phyloP scores from a whole-genome alignment of 1,140 invertebrate genomes.

The Calycopis cecrops region DNA sequence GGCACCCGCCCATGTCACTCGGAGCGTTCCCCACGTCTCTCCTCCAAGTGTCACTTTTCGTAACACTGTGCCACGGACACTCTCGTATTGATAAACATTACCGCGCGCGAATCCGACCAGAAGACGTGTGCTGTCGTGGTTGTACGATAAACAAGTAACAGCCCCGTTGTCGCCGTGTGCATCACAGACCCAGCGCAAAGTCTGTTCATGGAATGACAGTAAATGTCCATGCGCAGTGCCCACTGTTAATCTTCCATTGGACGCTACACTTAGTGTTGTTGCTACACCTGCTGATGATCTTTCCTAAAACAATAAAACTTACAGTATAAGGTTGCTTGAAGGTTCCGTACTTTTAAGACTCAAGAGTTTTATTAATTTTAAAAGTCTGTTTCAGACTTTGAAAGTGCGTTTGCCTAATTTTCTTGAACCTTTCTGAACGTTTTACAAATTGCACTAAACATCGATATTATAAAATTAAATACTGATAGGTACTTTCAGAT shows the following conservation, averaged over 20 bases:
- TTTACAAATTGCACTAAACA: no score
- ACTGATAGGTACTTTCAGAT: no score
- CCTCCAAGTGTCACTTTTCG: slow-evolving; percentile 91
- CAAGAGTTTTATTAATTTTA: no score
- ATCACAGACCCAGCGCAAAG: slow-evolving; percentile 89
- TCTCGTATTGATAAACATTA: slow-evolving; percentile 89
- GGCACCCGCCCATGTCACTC: slow-evolving; percentile 83
- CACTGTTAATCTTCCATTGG: slow-evolving; percentile 85
- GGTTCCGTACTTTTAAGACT: no score
- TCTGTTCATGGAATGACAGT: slow-evolving; percentile 92
- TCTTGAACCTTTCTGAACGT: no score
- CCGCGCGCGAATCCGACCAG: slow-evolving; percentile 92
- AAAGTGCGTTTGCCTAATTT: no score
- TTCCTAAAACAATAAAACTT: slow-evolving; percentile 77
- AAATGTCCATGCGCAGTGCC: slow-evolving; percentile 96
- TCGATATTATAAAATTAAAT: no score
- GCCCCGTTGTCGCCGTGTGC: slow-evolving; percentile 84
- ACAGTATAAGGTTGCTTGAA: no score
- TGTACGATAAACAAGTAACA: slow-evolving; percentile 91
- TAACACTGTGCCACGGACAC: slow-evolving; percentile 84
- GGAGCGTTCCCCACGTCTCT: slow-evolving; percentile 89
- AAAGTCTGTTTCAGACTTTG: no score
- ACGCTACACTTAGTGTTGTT: slow-evolving; percentile 86
- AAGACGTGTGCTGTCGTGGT: slow-evolving; percentile 89
- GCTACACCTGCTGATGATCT: slow-evolving; percentile 92